Conservation (phyloP, 2,113 vertebrate genomes). For the Numenius arquata region DNA sequence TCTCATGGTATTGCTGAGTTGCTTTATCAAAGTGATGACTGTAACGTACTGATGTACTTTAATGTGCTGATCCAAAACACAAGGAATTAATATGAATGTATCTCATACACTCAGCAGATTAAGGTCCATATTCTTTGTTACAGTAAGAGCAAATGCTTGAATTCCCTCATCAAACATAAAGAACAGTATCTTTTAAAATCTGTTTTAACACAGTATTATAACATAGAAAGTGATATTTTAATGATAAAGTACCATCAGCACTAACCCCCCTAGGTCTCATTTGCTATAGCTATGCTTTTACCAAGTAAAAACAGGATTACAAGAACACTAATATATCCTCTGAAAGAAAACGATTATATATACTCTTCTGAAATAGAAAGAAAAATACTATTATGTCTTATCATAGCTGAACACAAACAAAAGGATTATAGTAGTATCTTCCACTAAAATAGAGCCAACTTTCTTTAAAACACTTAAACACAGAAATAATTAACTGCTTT, state of each 20-base stretch:
- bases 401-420: not conserved
- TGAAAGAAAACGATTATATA: not conserved
- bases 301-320: not conserved
- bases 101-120: not conserved
- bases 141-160: not conserved
- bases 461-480: not conserved
- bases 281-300: not conserved
- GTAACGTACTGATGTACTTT: not conserved
- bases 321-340: not conserved
- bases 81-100: rapidly evolving
- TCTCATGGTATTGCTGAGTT: rapidly evolving
- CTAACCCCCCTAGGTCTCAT: not conserved
- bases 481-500: not conserved
- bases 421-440: not conserved
- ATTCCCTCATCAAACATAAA: not conserved
- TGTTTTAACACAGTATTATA: not conserved
- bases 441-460: not conserved
- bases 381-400: not conserved
- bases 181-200: not conserved
- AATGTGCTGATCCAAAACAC: not conserved
- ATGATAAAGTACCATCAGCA: not conserved
- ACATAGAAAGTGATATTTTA: not conserved
- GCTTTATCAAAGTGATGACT: not conserved
- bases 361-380: not conserved
- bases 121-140: not conserved